Base-by-base conservation (phyloP, 2,797 vertebrate genomes). In the Takifugu rubripes region DNA sequence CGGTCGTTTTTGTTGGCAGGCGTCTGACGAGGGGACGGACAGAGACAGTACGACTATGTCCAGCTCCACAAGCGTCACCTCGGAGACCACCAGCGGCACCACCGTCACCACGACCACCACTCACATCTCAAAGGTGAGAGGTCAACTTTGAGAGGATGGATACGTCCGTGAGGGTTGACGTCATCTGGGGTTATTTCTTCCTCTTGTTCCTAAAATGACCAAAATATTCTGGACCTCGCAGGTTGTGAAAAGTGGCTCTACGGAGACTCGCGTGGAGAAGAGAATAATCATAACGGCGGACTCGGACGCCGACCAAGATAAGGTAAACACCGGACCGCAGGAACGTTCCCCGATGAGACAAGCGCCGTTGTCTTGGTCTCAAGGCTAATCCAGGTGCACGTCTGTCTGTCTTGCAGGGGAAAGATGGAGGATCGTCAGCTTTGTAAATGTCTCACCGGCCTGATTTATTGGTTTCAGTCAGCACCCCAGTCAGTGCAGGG, bases 261-360 rank as follows among this genome's bases (percentile, higher is more conserved):
- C 94, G 10, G 95, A 97, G 88, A 95, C 93, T 0, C 89, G 95
- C 31, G 93, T 98, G 73, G 96, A 98, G 71, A 98, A 98, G 80
- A 94, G 95, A 81, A 98, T 98, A 56, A 94, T 98, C 78, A 97
- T 98, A 81, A 96, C 92, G 1, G 95, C 94, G 54, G 95, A 96
- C 67, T 84, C 90, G 5, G 94, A 97, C 48, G 72, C 92, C 33
- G 94, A 96, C 74, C 93, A 94, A 7, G 94, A 95, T 64, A 91
- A 95, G 94, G 96, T 98, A 83, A 40, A 40, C 12, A 8, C 11
- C 2, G 8, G 11, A 4, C 36, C 5, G 36, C 36, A 40, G 36
- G 36, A 40, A 6, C 3, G 36, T 40, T 12, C 10, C 36, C 36
- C 14, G 36, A 40, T 3, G 12, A 40, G 36, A 40, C 11, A 10